Evolutionary conservation across 1,140 invertebrate genomes (phyloP).

Genomic region (Brachionus angularis): DNA sequence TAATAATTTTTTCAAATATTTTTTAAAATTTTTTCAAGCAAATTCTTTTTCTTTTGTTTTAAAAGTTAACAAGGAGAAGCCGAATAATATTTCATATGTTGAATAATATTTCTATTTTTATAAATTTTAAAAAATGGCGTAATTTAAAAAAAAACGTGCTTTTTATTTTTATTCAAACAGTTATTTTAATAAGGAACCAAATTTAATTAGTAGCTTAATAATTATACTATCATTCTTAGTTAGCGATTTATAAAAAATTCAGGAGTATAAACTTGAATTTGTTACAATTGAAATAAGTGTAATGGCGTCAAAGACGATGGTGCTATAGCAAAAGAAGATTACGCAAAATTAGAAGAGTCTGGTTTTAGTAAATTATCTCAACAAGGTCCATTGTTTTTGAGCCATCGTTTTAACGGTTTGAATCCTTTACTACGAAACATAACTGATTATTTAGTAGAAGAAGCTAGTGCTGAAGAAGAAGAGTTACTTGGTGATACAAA

Average conservation of each 20-base stretch:
- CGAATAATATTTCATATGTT: no score
- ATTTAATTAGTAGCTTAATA: background rate
- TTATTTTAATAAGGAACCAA: background rate
- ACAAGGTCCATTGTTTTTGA: background rate
- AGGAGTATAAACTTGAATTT: background rate
- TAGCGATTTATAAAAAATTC: background rate
- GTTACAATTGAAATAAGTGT: background rate
- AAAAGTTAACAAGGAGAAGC: no score
- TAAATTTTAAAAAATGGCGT: no score
- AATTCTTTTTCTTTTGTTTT: no score
- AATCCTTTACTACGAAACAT: slow-evolving; percentile 66
- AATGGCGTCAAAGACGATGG: slow-evolving; percentile 6
- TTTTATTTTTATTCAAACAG: background rate
- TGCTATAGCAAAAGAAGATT: background rate
- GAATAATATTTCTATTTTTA: no score
- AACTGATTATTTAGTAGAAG: slow-evolving; percentile 95
- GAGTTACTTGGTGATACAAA: slow-evolving; percentile 73
- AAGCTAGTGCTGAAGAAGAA: slow-evolving; percentile 95
- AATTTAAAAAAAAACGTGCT: background rate
- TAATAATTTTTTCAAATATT: no score
- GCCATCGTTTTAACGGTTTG: background rate
- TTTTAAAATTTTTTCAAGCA: no score
- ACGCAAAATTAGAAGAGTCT: slow-evolving; percentile 17
- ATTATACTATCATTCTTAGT: background rate
- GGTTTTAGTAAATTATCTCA: background rate